A percentile compares a stretch with the other conserved stretches of the same genome.
Conservation (phyloP, 2,113 vertebrate genomes). For the Ranitomeya variabilis region DNA sequence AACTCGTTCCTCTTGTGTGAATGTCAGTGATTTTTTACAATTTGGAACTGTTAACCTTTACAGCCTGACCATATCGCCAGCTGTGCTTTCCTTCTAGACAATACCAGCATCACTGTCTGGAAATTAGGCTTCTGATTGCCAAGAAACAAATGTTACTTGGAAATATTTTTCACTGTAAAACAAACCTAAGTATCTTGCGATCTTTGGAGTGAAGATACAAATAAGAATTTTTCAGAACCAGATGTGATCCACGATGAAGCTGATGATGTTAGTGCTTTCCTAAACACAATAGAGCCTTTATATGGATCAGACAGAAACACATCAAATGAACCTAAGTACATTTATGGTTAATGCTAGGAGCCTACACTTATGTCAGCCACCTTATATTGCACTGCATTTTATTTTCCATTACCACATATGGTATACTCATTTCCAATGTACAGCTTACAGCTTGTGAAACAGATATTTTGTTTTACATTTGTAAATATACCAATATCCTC, state of each 20-base stretch:
- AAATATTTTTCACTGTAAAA: conserved; percentile 35
- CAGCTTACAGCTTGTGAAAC: not conserved
- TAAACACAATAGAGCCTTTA: conserved; percentile 60
- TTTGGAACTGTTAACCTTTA: conserved; percentile 26
- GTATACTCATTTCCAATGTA: not conserved
- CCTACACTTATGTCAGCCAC: conserved; percentile 63
- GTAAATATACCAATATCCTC: too few relatives aligned
- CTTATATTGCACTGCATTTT: conserved; percentile 61
- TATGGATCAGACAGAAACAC: conserved; percentile 59
- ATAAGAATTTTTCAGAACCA: conserved; percentile 18
- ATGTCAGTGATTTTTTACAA: conserved; percentile 1
- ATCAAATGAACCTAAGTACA: not conserved
- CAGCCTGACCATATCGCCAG: conserved; percentile 40
- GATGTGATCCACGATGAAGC: conserved; percentile 20
- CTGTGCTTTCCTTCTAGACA: conserved; percentile 53
- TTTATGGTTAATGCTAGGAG: conserved; percentile 60
- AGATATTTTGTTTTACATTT: not conserved
- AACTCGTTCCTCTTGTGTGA: not conserved
- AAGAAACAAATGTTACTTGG: conserved; percentile 42
- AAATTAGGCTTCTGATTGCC: conserved; percentile 49
- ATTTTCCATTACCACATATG: conserved; percentile 64
- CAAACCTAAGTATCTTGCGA: not conserved
- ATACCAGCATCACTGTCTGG: conserved; percentile 56
- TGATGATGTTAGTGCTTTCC: conserved; percentile 50
- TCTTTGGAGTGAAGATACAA: conserved; percentile 18